These are phyloP conservation scores for Tenualosa thibaudeaui DNA, from an alignment of 2,797 vertebrate species.

Conservation along the genomic window DNA sequence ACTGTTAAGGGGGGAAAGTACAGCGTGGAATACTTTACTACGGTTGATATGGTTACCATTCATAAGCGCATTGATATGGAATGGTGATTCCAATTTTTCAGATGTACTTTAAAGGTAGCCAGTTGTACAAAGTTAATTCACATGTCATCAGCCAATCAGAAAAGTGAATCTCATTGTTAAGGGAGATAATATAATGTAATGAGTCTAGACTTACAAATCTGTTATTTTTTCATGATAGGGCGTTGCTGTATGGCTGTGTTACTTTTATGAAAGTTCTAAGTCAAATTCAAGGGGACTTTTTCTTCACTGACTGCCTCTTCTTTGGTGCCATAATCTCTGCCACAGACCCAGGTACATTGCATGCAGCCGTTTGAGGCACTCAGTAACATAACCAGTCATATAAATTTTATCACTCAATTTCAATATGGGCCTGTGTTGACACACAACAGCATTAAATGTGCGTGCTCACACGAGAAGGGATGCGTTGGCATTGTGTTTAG, in stretches of 20 bases:
- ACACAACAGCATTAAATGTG: background rate
- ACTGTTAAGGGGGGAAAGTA: too few species aligned
- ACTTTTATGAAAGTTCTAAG: conserved; percentile 90
- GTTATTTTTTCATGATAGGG: conserved; percentile 62
- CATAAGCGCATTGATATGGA: too few species aligned
- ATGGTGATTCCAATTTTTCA: too few species aligned
- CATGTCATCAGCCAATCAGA: too few species aligned
- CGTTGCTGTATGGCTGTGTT: conserved; percentile 90
- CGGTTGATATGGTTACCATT: too few species aligned
- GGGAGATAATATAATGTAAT: background rate
- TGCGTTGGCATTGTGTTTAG: background rate
- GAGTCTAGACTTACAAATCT: background rate
- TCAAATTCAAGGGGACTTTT: conserved; percentile 90
- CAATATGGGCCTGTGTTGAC: background rate
- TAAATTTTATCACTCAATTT: background rate
- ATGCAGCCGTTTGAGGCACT: background rate
- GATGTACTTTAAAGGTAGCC: too few species aligned
- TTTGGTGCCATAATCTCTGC: conserved; percentile 96
- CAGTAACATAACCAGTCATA: background rate
- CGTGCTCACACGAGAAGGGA: background rate
- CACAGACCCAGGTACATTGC: conserved; percentile 89
- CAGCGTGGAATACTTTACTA: too few species aligned
- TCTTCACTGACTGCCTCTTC: conserved; percentile 95
- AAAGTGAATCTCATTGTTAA: too few species aligned
- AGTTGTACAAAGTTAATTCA: too few species aligned